Base-by-base conservation (phyloP, 2,113 vertebrate genomes). In the Alethe diademata region DNA sequence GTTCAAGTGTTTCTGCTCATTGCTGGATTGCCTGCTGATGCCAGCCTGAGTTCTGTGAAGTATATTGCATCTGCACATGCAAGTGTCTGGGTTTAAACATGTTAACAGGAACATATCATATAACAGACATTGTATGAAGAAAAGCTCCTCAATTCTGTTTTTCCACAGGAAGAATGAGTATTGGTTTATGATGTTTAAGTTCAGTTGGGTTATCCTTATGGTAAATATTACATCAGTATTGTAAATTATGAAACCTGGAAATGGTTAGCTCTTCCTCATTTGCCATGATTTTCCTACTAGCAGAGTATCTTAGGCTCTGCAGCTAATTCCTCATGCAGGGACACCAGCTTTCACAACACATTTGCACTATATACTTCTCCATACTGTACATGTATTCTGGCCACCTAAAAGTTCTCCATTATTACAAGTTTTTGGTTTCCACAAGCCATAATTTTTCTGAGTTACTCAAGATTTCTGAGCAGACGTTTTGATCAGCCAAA, bases 11-110 rank as follows among this genome's bases (percentile, higher is more conserved):
- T 97, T 98, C 91, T 98, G 96, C 73, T 98, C 96, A 26, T 97
- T 99, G 95, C 79, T 98, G 95, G 98, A 98, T 96, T 99, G 98
- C 78, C 97, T 99, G 86, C 93, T 97, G 78, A 98, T 98, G 43
- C 94, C 97, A 74, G 96, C 97, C 97, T 90, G 96, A 98, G 78
- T 97, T 98, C 78, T 98, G 97, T 76, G 98, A 98, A 98, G 79
- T 98, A 97, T 95, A 98, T 99, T 97, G 98, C 98, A 87, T 98
- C 98, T 91, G 97, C 97, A 88, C 98, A 97, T 50, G 8, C 12
- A 75, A 50, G 14, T 56, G 97, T 98, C 86, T 98, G 98, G 97
- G 97, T 98, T 80, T 98, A 70, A 79, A 91, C 7, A 5, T 1
- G 33, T 43, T 35, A 69, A 43, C 10, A 45, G 58, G 69, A 85